Evolutionary conservation across 2,797 vertebrate species (phyloP).

Genomic region (Enteromius treurensis): DNA sequence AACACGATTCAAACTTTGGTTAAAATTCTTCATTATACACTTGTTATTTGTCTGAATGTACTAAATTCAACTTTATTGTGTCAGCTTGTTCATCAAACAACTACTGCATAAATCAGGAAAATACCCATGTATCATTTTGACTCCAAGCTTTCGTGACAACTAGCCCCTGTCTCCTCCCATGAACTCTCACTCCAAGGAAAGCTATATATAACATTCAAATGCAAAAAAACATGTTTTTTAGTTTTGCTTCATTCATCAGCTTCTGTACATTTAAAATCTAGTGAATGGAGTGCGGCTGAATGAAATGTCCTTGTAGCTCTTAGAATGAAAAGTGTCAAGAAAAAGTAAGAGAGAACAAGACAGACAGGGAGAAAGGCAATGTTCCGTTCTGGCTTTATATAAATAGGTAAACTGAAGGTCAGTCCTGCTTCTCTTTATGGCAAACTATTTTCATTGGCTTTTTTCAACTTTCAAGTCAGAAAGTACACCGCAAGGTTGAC

Average conservation of each 20-base stretch:
- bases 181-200: neutral
- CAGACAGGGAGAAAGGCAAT: constrained; percentile 54
- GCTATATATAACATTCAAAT: constrained; percentile 51
- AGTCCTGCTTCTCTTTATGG: constrained; percentile 50
- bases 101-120: neutral
- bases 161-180: neutral
- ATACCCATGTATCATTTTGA: neutral
- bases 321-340: constrained; percentile 21
- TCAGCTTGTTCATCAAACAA: neutral
- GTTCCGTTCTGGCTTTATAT: constrained; percentile 52
- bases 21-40: neutral
- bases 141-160: neutral
- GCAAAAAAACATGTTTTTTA: constrained; percentile 48
- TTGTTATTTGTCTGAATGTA: neutral
- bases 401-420: constrained; percentile 51
- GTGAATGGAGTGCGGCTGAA: constrained; percentile 70
- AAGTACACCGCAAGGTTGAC: constrained; percentile 43
- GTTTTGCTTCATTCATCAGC: constrained; percentile 69
- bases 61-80: neutral
- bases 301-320: constrained; percentile 67
- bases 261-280: constrained; percentile 59
- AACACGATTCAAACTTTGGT: neutral
- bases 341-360: constrained; percentile 32
- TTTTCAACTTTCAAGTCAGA: constrained; percentile 48
- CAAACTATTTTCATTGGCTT: constrained; percentile 50